phyloP scores from a whole-genome alignment of 1,140 invertebrate genomes.

The Drosophila repletoides region DNA sequence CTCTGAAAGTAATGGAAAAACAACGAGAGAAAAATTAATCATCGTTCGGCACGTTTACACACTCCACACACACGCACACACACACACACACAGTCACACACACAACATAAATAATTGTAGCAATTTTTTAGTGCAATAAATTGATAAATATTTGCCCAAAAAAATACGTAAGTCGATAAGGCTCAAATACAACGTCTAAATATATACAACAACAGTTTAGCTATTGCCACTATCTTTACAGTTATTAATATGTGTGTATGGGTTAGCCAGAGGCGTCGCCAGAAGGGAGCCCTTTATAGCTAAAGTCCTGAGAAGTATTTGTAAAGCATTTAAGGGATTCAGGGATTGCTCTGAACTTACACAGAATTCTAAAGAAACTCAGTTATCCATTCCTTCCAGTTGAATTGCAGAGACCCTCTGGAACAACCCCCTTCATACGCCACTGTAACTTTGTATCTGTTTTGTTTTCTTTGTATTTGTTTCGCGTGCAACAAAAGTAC shows the following conservation, averaged over 20 bases:
- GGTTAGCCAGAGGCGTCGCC: too few relatives aligned
- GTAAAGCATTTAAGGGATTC: too few relatives aligned
- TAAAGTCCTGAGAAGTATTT: too few relatives aligned
- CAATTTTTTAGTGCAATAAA: constrained; percentile 76
- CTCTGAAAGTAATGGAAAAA: constrained; percentile 30
- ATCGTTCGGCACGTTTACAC: constrained; percentile 65
- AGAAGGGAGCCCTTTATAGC: too few relatives aligned
- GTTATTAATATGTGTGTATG: constrained; percentile 11
- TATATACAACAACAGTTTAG: constrained; percentile 29
- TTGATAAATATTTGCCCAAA: constrained; percentile 77
- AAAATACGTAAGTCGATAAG: constrained; percentile 67
- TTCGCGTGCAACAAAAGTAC: constrained; percentile 41
- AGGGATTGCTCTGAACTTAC: too few relatives aligned
- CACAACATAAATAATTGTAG: constrained; percentile 56
- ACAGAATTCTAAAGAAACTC: too few relatives aligned
- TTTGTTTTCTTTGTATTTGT: constrained; percentile 30
- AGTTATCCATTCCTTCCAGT: too few relatives aligned
- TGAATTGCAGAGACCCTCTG: too few relatives aligned
- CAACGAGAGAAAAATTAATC: constrained; percentile 60
- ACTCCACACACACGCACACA: constrained; percentile 16
- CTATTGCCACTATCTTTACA: constrained; percentile 25
- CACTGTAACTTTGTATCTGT: constrained; percentile 25
- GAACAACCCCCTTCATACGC: too few relatives aligned
- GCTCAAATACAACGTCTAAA: constrained; percentile 1
- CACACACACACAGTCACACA: constrained; percentile 21